Evolutionary conservation across 2,888 invertebrate species (phyloP).

Genomic region (Subacronicta megacephala): DNA sequence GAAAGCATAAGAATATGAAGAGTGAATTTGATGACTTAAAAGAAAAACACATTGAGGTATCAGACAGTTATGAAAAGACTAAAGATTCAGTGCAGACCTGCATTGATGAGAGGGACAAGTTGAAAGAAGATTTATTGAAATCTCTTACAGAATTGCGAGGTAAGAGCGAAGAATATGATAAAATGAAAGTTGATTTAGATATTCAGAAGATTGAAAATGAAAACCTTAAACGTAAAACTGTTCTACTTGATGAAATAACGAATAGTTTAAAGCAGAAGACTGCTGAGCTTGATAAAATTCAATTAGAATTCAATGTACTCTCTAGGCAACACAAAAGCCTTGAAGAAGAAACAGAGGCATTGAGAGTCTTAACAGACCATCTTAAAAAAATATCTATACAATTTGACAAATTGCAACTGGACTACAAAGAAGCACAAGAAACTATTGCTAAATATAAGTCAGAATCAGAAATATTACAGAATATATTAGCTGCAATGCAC

Average conservation of each 20-base stretch:
- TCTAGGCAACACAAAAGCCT: slow-evolving; percentile 79
- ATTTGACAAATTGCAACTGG: slow-evolving; percentile 80
- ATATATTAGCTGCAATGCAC: slow-evolving; percentile 85
- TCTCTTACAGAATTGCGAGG: slow-evolving; percentile 76
- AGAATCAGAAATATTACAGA: slow-evolving; percentile 80
- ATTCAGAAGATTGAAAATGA: slow-evolving; percentile 82
- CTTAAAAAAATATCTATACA: slow-evolving; percentile 81
- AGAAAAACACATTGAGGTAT: slow-evolving; percentile 86
- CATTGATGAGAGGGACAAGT: slow-evolving; percentile 72
- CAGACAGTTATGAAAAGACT: slow-evolving; percentile 86
- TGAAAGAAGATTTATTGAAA: slow-evolving; percentile 79
- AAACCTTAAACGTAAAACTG: slow-evolving; percentile 79
- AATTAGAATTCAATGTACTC: slow-evolving; percentile 75
- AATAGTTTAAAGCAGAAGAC: slow-evolving; percentile 79
- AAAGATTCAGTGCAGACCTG: slow-evolving; percentile 77
- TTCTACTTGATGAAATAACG: slow-evolving; percentile 80
- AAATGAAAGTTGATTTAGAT: slow-evolving; percentile 80
- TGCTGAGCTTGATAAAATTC: slow-evolving; percentile 76
- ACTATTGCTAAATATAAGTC: slow-evolving; percentile 73
- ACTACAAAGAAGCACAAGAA: slow-evolving; percentile 77
- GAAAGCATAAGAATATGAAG: slow-evolving; percentile 90
- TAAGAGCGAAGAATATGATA: slow-evolving; percentile 74
- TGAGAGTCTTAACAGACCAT: slow-evolving; percentile 78
- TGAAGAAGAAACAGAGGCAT: slow-evolving; percentile 81
- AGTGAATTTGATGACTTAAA: slow-evolving; percentile 85